Evolutionary conservation across 2,797 vertebrate genomes (phyloP).

Genomic region (Dicrostonyx torquatus): DNA sequence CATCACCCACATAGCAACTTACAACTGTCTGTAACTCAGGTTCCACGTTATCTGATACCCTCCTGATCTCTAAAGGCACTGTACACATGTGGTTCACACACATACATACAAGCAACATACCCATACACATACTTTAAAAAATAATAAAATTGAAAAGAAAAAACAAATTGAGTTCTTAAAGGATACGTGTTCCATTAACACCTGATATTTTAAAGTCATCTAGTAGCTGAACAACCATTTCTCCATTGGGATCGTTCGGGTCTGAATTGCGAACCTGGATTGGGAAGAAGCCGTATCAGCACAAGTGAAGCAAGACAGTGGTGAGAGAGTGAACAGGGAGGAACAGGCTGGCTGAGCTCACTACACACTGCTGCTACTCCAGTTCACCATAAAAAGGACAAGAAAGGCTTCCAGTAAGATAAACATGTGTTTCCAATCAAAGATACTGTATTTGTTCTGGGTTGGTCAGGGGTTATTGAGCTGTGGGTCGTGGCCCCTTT

Average conservation of each 20-base stretch:
- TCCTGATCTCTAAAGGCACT: not conserved
- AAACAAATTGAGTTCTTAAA: conserved; percentile 78
- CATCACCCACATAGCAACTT: too few species aligned
- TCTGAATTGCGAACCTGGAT: conserved; percentile 95
- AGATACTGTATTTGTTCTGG: not conserved
- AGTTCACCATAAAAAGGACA: not conserved
- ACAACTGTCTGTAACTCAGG: not conserved
- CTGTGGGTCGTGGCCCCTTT: too few species aligned
- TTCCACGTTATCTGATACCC: not conserved
- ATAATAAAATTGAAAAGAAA: conserved; percentile 3
- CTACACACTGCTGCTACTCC: not conserved
- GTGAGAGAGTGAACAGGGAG: not conserved
- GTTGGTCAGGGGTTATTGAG: too few species aligned
- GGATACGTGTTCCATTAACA: conserved; percentile 98
- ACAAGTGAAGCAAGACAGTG: not conserved
- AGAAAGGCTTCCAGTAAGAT: not conserved
- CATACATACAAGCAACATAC: not conserved
- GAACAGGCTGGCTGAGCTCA: not conserved
- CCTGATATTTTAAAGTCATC: conserved; percentile 99
- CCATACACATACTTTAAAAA: not conserved
- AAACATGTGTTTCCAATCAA: not conserved
- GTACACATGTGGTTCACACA: not conserved
- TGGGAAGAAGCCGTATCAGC: conserved; percentile 1
- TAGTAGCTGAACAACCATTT: conserved; percentile 96
- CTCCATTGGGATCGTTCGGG: conserved; percentile 92